Conservation (phyloP, 1,140 invertebrate genomes). For the Diabrotica undecimpunctata region DNA sequence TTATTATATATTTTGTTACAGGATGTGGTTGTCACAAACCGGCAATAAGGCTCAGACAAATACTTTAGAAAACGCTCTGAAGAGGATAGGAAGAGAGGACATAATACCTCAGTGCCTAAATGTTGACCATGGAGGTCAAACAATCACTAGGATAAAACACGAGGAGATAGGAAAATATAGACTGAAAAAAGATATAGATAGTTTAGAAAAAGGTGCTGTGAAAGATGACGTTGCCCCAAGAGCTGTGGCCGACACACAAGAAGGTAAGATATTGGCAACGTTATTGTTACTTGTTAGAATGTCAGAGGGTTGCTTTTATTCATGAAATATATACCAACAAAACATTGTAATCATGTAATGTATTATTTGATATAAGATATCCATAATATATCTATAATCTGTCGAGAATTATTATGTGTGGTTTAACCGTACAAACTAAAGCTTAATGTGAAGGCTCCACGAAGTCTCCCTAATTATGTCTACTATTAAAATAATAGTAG, state of each 20-base stretch:
- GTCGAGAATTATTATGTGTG: too few species aligned
- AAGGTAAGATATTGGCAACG: slow-evolving; percentile 11
- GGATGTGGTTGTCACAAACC: slow-evolving; percentile 73
- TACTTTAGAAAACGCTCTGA: slow-evolving; percentile 81
- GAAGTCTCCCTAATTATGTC: too few species aligned
- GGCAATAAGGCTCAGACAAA: slow-evolving; percentile 73
- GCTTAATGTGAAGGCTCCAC: too few species aligned
- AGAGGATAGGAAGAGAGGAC: slow-evolving; percentile 85
- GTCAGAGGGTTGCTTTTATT: not conserved
- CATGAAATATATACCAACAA: slow-evolving; percentile 2
- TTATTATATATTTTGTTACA: not conserved
- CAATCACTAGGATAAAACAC: slow-evolving; percentile 29
- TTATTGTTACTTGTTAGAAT: not conserved
- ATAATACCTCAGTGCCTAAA: slow-evolving; percentile 91
- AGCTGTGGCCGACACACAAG: slow-evolving; percentile 8
- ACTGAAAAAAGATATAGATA: slow-evolving; percentile 48
- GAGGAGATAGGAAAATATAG: slow-evolving; percentile 44
- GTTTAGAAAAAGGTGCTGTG: slow-evolving; percentile 22
- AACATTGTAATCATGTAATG: too few species aligned
- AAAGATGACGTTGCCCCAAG: slow-evolving; percentile 17
- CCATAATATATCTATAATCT: too few species aligned
- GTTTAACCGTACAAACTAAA: too few species aligned
- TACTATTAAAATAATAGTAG: too few species aligned
- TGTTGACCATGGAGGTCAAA: slow-evolving; percentile 60
- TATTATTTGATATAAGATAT: too few species aligned